phyloP scores from a whole-genome alignment of 1,140 invertebrate species.

The Plutomurus gul region DNA sequence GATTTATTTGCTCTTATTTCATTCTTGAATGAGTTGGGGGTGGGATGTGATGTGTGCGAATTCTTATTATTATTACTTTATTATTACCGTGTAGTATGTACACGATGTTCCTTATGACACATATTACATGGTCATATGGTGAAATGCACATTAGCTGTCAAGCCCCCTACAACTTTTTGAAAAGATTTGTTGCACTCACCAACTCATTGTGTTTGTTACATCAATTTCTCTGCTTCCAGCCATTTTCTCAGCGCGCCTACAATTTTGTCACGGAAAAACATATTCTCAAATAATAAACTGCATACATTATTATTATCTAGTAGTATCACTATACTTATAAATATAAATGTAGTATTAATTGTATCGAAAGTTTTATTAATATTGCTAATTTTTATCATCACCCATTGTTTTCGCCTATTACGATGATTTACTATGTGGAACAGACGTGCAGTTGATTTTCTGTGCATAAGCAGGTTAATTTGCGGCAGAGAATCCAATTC shows the following conservation, averaged over 20 bases:
- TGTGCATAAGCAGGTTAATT: too few relatives aligned
- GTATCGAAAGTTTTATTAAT: too few relatives aligned
- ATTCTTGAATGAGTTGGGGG: neutral
- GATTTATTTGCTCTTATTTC: slow-evolving; percentile 4
- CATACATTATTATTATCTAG: neutral
- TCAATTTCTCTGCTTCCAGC: slow-evolving; percentile 18
- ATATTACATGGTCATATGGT: slow-evolving; percentile 14
- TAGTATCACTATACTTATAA: too few relatives aligned
- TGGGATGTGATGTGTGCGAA: neutral
- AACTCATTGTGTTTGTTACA: neutral
- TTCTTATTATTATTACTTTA: too few relatives aligned
- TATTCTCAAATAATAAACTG: too few relatives aligned
- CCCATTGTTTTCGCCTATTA: too few relatives aligned
- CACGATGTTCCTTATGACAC: slow-evolving; percentile 7
- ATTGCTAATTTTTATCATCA: too few relatives aligned
- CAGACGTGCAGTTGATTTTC: too few relatives aligned
- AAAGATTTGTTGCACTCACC: neutral
- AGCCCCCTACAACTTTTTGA: too few relatives aligned
- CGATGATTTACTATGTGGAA: too few relatives aligned
- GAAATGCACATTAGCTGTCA: neutral
- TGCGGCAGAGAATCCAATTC: neutral
- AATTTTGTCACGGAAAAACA: neutral
- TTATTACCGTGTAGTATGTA: too few relatives aligned
- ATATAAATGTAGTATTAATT: too few relatives aligned
- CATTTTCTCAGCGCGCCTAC: neutral